Conservation (phyloP, 1,140 invertebrate genomes). For the Lepeophtheirus salmonis region DNA sequence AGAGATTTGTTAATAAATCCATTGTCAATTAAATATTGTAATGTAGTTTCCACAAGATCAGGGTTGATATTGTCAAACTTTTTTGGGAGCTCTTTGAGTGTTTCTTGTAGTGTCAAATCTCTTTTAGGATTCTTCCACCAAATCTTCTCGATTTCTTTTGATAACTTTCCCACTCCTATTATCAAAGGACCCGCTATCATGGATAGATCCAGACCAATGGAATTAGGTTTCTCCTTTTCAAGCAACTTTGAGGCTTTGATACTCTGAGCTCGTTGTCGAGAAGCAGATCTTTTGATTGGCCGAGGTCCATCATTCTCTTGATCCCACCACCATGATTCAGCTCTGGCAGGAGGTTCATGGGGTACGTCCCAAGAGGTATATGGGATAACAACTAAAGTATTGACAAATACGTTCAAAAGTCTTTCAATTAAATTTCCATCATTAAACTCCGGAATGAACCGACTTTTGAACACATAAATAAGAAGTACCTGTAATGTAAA, state of each 20-base stretch:
- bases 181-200: background rate
- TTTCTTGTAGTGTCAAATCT: background rate
- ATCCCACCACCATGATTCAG: background rate
- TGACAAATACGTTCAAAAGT: background rate
- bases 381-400: background rate
- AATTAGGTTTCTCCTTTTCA: background rate
- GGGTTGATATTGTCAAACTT: background rate
- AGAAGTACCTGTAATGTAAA: background rate
- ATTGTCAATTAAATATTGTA: background rate
- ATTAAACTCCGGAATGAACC: background rate
- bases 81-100: background rate
- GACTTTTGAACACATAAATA: background rate
- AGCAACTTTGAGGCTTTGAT: background rate
- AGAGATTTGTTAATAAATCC: background rate
- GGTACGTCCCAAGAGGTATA: background rate
- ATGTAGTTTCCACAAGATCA: background rate
- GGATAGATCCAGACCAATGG: background rate
- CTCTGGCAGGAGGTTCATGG: background rate
- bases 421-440: background rate
- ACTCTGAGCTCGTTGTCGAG: background rate
- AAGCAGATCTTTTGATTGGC: too few species aligned
- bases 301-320: background rate
- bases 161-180: background rate
- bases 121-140: background rate
- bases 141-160: background rate